Percentiles rank a stretch among this genome's conserved stretches.
Evolutionary conservation across 2,113 vertebrate species (phyloP).

Genomic region (Tachuris rubrigastra): DNA sequence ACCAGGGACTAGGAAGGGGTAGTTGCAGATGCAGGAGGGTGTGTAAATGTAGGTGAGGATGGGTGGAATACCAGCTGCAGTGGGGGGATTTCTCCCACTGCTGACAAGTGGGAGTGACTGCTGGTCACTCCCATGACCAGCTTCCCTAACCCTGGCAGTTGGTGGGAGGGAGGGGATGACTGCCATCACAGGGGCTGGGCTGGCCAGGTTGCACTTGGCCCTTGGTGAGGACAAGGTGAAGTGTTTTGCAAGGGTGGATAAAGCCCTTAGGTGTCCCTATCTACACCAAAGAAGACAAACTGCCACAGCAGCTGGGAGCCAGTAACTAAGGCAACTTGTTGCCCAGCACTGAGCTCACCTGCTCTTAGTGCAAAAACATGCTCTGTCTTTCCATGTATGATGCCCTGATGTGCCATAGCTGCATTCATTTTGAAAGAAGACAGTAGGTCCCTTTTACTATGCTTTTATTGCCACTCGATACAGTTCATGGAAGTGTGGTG

Average conservation of each 20-base stretch:
- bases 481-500: neutral
- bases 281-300: neutral
- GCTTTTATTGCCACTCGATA: neutral
- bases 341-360: neutral
- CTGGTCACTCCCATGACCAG: fast-evolving
- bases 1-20: neutral
- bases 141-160: neutral
- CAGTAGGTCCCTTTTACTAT: neutral
- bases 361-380: neutral
- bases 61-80: neutral
- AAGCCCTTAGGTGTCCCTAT: neutral
- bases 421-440: neutral
- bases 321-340: no score
- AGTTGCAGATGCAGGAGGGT: neutral
- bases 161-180: neutral
- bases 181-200: neutral
- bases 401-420: neutral
- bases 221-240: neutral
- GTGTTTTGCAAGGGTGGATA: no score
- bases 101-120: no score
- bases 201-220: neutral
- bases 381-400: fast-evolving
- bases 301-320: neutral
- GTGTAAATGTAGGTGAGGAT: fast-evolving
- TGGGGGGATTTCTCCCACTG: neutral